Evolutionary conservation across 1,140 invertebrate genomes (phyloP), one percentile per base, ranked within the genome.

Genomic region (Drosophila teissieri): DNA sequence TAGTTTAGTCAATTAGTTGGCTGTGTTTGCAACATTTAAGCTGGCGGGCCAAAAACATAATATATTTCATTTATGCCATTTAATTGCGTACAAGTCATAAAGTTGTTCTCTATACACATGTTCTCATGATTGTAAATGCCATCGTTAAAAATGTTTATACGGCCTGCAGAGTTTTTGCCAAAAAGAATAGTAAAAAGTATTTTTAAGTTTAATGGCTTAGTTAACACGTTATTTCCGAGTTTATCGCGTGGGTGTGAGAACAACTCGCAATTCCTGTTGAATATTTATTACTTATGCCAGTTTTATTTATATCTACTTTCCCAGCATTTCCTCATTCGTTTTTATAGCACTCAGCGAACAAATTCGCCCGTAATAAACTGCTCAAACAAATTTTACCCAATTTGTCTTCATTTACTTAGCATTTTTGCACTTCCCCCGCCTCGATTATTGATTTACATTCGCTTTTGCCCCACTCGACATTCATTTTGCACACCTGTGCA

Each of bases 401-500:
- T 79, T 86, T 88, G 65, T 77, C 72, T 80, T 80, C 55, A 72
- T 76, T 80, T 67, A 62, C 53, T 73, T 76, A 60, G 56, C 73
- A 65, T 77, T 69, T 70, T 56, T 70, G 64, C 67, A 70, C 42
- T 69, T 77, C 68, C 64, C 49, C 64, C 12, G 42, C 46, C 53
- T 54, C 52, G 62, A 64, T 86, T 68, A 79, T 86, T 58, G 69
- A 81, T 85, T 84, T 69, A 78, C 76, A 79, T 74, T 74, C 57
- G 34, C 61, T 63, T 70, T 64, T 65, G 56, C 56, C 55, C 56
- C 44, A 73, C 49, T 58, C 48, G 73, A 44, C 73, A 44, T 69
- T 68, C 49, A 67, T 81, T 77, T 77, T 64, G 83, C 83, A 83
- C 83, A 86, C 79, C 83, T 86, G 83, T 78, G 76, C 22, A 34